Evolutionary conservation across 2,888 invertebrate genomes (phyloP).

Genomic region (Byasa hedistus): DNA sequence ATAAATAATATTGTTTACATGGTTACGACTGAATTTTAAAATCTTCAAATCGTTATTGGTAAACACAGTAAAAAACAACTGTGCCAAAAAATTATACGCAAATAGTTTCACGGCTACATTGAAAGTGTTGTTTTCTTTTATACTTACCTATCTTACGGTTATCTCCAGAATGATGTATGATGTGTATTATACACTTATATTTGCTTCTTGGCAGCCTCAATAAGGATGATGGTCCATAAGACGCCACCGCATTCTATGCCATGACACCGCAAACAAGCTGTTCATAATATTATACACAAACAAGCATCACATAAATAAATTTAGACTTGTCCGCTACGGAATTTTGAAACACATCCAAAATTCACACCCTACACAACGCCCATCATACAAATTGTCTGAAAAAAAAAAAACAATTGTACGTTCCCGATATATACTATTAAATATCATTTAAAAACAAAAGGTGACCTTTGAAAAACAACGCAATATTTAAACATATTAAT

Average conservation of each 20-base stretch:
- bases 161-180: background rate
- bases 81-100: slow-evolving; percentile 15
- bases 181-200: slow-evolving; percentile 12
- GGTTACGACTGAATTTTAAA: background rate
- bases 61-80: background rate
- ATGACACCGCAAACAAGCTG: slow-evolving; percentile 4
- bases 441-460: background rate
- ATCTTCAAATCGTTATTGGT: background rate
- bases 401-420: background rate
- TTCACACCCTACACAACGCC: slow-evolving; percentile 9
- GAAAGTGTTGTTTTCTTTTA: slow-evolving; percentile 3
- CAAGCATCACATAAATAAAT: slow-evolving; percentile 25
- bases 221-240: slow-evolving; percentile 10
- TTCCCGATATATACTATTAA: background rate
- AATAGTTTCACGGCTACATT: slow-evolving; percentile 12
- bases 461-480: no score
- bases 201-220: slow-evolving; percentile 28
- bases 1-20: background rate
- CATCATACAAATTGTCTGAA: slow-evolving; percentile 16
- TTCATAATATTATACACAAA: slow-evolving; percentile 15
- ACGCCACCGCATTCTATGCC: slow-evolving; percentile 9
- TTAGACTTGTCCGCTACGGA: slow-evolving; percentile 29
- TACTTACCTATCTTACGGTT: background rate
- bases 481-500: background rate
- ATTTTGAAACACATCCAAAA: slow-evolving; percentile 47